phyloP scores from a whole-genome alignment of 2,888 invertebrate species.

The Globia sparganii region DNA sequence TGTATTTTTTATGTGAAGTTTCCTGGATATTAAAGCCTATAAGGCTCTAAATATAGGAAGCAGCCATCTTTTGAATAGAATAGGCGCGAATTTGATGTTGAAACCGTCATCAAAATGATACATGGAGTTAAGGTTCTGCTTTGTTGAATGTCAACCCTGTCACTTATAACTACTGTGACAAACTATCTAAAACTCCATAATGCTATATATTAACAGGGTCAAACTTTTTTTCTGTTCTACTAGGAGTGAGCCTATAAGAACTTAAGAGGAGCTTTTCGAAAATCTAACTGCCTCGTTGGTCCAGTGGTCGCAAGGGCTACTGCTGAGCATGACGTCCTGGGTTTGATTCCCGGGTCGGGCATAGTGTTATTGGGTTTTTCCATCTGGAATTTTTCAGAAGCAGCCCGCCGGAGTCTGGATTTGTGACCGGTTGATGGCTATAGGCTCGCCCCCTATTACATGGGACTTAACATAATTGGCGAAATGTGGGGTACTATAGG shows the following conservation, averaged over 20 bases:
- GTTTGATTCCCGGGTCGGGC: too few relatives aligned
- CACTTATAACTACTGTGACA: not conserved
- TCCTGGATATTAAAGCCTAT: conserved; percentile 10
- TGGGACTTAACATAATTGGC: too few relatives aligned
- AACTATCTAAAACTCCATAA: not conserved
- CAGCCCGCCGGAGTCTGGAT: too few relatives aligned
- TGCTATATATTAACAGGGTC: too few relatives aligned
- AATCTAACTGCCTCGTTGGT: too few relatives aligned
- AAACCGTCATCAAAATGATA: not conserved
- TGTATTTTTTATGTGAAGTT: conserved; percentile 5
- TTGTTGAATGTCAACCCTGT: not conserved
- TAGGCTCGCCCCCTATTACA: too few relatives aligned
- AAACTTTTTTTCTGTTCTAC: not conserved
- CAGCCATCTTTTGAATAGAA: not conserved
- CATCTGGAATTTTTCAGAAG: too few relatives aligned
- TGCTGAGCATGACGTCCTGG: too few relatives aligned
- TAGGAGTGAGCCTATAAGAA: not conserved
- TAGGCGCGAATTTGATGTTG: not conserved
- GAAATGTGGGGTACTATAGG: too few relatives aligned
- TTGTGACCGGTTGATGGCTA: too few relatives aligned
- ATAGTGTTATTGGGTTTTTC: too few relatives aligned
- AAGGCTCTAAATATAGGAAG: not conserved
- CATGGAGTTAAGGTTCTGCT: not conserved
- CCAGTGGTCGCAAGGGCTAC: too few relatives aligned
- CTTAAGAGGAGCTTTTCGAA: not conserved